Base-by-base conservation (phyloP, 2,888 invertebrate genomes). In the Esperia sulphurella region DNA sequence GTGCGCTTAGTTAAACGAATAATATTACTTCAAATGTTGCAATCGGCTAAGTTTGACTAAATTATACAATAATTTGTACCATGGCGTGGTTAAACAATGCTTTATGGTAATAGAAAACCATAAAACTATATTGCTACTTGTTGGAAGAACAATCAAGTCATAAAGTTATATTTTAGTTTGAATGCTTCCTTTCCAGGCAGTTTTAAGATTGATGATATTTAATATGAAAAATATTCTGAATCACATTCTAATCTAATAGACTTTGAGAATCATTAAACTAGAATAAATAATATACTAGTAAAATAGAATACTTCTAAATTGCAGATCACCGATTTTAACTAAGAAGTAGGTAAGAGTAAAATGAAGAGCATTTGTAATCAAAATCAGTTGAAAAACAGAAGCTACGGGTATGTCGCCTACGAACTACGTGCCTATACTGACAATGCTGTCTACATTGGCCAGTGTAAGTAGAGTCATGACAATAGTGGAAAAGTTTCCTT, bases 341-440 rank as follows among this genome's bases (percentile, higher is more conserved):
- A 21, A 21, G 21, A 21, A 21, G 21, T 21, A 38, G 13, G 13
- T 38, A 8, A 31, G 31, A 31, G 37, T 37, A 3, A 68, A 75
- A 72, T 72, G 74, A 68, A 67, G 68, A 68, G 68, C 71, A 79
- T 81, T 80, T 75, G 76, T 82, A 80, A 81, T 78, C 82, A 77
- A 68, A 80, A 83, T 78, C 82, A 78, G 69, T 54, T 63, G 75
- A 75, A 79, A 72, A 79, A 79, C 80, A 74, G 86, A 78, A 85
- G 86, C 81, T 73, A 66, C 71, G 75, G 74, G 76, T 71, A 75
- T 77, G 74, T 78, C 79, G 75, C 77, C 78, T 75, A 77, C 80
- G 61, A 53, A 48, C 52, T 75, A 87, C 87, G 87, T 87, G 87
- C 64, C 58, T 61, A 62, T 68, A 79, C 70, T 82, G 45, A 54